Conservation (phyloP, 2,797 vertebrate species). For the Spondyliosoma cantharus region DNA sequence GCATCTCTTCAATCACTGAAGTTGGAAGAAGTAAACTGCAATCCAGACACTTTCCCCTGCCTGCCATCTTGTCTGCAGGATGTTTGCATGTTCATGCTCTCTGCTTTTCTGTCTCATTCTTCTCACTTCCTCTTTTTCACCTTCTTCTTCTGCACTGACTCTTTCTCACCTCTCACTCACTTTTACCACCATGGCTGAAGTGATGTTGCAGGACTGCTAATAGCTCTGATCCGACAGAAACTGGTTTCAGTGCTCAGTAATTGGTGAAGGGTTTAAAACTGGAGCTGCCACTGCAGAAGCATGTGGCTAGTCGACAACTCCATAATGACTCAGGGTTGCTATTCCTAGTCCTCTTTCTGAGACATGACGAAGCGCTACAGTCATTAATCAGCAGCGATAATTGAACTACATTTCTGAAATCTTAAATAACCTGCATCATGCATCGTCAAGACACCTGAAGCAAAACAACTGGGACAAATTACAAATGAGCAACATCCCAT, state of each 20-base stretch:
- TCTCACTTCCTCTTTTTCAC: constrained; percentile 45
- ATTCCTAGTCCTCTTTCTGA: constrained; percentile 33
- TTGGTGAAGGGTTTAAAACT: constrained; percentile 48
- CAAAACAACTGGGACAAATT: neutral
- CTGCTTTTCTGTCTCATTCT: constrained; percentile 27
- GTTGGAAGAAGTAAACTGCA: neutral
- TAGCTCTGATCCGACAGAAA: constrained; percentile 33
- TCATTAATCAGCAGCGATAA: constrained; percentile 18
- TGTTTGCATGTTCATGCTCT: constrained; percentile 7
- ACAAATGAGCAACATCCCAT: neutral
- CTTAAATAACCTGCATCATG: neutral
- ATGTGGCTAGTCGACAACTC: constrained; percentile 10
- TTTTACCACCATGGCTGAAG: constrained; percentile 26
- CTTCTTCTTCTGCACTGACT: neutral
- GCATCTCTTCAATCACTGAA: neutral
- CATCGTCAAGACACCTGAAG: neutral
- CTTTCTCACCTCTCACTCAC: constrained; percentile 37
- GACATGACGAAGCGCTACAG: neutral
- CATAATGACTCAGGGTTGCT: constrained; percentile 33
- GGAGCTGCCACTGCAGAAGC: constrained; percentile 24
- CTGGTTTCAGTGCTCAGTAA: constrained; percentile 23
- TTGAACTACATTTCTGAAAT: neutral
- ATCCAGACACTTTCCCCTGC: neutral
- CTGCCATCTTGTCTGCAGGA: constrained; percentile 20
- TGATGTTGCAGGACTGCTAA: constrained; percentile 49